Base-by-base conservation (phyloP, 2,888 invertebrate species). In the Rhamphomyia laevipes region DNA sequence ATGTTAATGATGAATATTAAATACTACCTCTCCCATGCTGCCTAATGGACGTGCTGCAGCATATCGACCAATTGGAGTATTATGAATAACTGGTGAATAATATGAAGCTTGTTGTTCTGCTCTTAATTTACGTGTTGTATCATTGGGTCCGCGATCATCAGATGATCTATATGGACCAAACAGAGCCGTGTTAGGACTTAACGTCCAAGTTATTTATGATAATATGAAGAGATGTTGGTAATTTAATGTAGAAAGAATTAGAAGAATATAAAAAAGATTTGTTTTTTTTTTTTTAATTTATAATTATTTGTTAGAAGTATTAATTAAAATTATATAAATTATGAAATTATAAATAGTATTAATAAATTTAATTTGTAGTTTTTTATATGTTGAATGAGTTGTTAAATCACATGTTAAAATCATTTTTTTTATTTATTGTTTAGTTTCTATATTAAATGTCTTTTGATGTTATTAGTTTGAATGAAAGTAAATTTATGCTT, bases 1-100 rank as follows among this genome's bases (percentile, higher is more conserved):
- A 21, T 21, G 21, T 21, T 21, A 21, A 21, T 21, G 21, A 21
- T 21, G 21, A 21, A 21, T 21, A 4, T 21, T 23, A 49, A 12
- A 47, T 46, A 51, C 56, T 70, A 81, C 81, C 74, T 78, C 77
- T 57, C 78, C 80, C 79, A 81, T 80, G 57, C 80, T 80, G 71
- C 81, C 80, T 47, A 74, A 74, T 53, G 80, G 81, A 57, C 78
- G 73, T 38, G 74, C 74, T 17, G 81, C 81, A 45, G 77, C 80
- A 61, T 81, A 80, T 54, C 81, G 74, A 53, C 80, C 80, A 56
- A 72, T 73, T 45, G 72, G 68, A 54, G 70, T 64, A 57, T 66
- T 62, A 59, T 66, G 66, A 57, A 60, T 46, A 17, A 67, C 70
- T 52, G 70, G 61, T 53, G 57, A 59, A 13, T 13, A n/a, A 35